phyloP scores from a whole-genome alignment of 2,888 invertebrate genomes.

The Tribolium freemani region DNA sequence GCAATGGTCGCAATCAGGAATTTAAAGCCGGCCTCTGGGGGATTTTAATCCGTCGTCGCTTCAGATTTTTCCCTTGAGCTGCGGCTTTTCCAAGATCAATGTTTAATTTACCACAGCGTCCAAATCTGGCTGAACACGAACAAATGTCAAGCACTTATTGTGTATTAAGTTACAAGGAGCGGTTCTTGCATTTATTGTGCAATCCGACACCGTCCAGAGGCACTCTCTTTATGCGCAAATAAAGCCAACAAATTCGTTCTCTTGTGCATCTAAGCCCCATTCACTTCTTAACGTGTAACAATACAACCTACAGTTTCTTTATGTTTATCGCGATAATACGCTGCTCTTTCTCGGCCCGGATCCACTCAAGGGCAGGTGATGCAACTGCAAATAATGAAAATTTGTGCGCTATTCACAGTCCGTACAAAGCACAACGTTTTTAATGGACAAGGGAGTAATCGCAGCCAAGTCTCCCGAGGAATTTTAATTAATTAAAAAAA shows the following conservation, averaged over 20 bases:
- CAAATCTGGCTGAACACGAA: not conserved
- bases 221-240: constrained; percentile 40
- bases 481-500: constrained; percentile 37
- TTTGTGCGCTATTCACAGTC: constrained; percentile 10
- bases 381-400: constrained; percentile 31
- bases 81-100: not conserved
- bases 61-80: constrained; percentile 11
- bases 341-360: constrained; percentile 33
- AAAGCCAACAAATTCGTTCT: constrained; percentile 41
- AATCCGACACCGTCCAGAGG: constrained; percentile 28
- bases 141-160: constrained; percentile 11
- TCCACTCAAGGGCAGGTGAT: constrained; percentile 29
- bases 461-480: not conserved
- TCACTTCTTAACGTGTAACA: constrained; percentile 37
- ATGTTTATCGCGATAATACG: constrained; percentile 36
- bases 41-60: constrained; percentile 7
- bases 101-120: constrained; percentile 6
- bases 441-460: constrained; percentile 6
- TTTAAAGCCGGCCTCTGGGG: constrained; percentile 4
- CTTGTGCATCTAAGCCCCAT: constrained; percentile 29
- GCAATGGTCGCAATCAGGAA: constrained; percentile 2
- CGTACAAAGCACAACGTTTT: not conserved
- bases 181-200: constrained; percentile 34
- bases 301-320: constrained; percentile 35
- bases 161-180: constrained; percentile 32